Percentiles rank a stretch among this genome's conserved stretches.
phyloP scores from a whole-genome alignment of 2,888 invertebrate genomes.

The Hermaeophaga mercurialis region DNA sequence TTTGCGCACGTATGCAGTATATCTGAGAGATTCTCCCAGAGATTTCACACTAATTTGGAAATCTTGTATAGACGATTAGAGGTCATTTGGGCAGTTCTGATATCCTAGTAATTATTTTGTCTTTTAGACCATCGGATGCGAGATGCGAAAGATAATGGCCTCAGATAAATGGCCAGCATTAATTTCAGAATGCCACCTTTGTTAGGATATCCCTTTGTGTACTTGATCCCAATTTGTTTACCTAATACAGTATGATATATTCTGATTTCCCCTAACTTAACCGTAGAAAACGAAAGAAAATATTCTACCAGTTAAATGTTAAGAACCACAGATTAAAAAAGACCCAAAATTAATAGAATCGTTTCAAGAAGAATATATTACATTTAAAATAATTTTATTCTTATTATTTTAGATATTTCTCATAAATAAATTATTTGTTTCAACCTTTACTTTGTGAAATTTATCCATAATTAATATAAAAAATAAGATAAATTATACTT shows the following conservation, averaged over 20 bases:
- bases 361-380: no score
- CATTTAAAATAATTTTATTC: no score
- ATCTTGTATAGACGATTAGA: constrained; percentile 22
- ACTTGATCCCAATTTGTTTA: not conserved
- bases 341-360: no score
- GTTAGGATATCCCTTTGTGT: not conserved
- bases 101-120: constrained; percentile 23
- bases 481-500: no score
- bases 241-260: not conserved
- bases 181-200: constrained; percentile 7
- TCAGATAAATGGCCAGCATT: constrained; percentile 9
- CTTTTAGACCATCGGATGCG: constrained; percentile 14
- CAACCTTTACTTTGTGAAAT: no score
- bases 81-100: constrained; percentile 16
- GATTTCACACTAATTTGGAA: constrained; percentile 23
- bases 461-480: no score
- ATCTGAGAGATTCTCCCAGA: constrained; percentile 2
- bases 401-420: no score
- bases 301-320: no score
- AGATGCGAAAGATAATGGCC: constrained; percentile 17
- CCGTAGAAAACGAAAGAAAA: no score
- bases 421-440: no score
- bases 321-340: no score
- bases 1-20: constrained; percentile 1
- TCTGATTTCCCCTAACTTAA: no score